A percentile compares a stretch with the other conserved stretches of the same genome.
Evolutionary conservation across 2,888 invertebrate species (phyloP).

Genomic region (Orthosia gracilis): DNA sequence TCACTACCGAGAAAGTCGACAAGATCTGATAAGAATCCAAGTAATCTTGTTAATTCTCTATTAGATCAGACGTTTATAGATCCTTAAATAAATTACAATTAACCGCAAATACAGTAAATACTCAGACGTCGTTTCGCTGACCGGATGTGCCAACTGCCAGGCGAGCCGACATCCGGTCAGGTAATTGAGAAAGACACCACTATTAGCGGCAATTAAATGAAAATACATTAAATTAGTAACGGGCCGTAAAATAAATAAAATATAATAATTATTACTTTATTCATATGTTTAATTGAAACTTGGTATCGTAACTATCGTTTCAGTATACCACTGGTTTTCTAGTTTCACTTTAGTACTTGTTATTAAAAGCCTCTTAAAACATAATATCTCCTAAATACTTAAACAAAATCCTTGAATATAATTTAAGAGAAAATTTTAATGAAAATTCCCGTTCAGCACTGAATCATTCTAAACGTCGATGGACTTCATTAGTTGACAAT

Average conservation of each 20-base stretch:
- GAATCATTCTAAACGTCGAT: slow-evolving; percentile 10
- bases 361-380: not conserved
- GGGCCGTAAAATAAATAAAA: slow-evolving; percentile 35
- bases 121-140: slow-evolving; percentile 25
- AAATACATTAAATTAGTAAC: slow-evolving; percentile 45
- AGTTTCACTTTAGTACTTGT: not conserved
- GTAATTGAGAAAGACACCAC: slow-evolving; percentile 55
- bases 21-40: not conserved
- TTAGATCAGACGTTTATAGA: slow-evolving; percentile 13
- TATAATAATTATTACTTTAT: slow-evolving; percentile 10
- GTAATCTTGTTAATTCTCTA: not conserved
- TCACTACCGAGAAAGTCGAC: not conserved
- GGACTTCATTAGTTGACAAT: slow-evolving; percentile 4
- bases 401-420: not conserved
- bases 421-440: not conserved
- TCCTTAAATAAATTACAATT: slow-evolving; percentile 48
- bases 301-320: not conserved
- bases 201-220: slow-evolving; percentile 49
- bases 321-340: not conserved
- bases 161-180: slow-evolving; percentile 56
- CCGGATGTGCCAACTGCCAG: slow-evolving; percentile 50
- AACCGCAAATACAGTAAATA: slow-evolving; percentile 44
- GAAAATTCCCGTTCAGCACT: slow-evolving; percentile 15
- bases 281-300: slow-evolving; percentile 8
- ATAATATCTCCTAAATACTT: not conserved